Evolutionary conservation across 2,888 invertebrate species (phyloP).

Genomic region (Gryllus longicercus): DNA sequence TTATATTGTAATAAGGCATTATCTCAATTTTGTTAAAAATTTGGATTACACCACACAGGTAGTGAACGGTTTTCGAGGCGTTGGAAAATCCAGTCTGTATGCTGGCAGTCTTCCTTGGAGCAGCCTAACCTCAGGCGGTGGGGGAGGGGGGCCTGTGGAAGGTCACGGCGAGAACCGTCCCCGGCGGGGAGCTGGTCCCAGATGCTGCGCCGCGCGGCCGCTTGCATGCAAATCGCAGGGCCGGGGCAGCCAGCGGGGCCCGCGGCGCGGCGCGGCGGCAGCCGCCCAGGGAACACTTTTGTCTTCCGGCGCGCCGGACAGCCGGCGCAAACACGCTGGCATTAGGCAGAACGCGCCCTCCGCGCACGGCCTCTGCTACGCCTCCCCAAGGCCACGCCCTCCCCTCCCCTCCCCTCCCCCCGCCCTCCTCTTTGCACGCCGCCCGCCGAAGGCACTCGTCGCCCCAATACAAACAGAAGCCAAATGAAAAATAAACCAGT

Average conservation of each 20-base stretch:
- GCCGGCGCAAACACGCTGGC: neutral
- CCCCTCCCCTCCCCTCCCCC: neutral
- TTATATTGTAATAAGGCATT: too few species aligned
- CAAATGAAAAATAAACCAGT: neutral
- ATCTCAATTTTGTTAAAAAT: too few species aligned
- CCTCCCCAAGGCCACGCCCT: neutral
- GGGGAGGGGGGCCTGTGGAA: too few species aligned
- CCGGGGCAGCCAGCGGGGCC: neutral
- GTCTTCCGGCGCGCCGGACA: neutral
- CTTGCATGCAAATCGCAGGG: neutral
- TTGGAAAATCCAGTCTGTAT: too few species aligned
- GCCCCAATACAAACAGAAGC: slow-evolving; percentile 5
- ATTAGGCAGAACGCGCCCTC: neutral
- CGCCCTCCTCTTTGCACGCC: neutral
- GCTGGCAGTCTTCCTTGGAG: too few species aligned
- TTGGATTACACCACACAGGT: too few species aligned
- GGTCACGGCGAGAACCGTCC: too few species aligned
- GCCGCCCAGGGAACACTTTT: neutral
- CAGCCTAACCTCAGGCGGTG: too few species aligned
- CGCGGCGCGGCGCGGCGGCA: neutral
- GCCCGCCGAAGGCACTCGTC: neutral
- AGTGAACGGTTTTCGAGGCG: too few species aligned
- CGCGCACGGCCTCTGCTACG: neutral
- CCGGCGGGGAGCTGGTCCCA: too few species aligned
- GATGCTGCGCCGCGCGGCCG: neutral